A percentile compares a stretch with the other conserved stretches of the same genome.
phyloP scores from a whole-genome alignment of 1,140 invertebrate species.

The Penaeus vannamei region DNA sequence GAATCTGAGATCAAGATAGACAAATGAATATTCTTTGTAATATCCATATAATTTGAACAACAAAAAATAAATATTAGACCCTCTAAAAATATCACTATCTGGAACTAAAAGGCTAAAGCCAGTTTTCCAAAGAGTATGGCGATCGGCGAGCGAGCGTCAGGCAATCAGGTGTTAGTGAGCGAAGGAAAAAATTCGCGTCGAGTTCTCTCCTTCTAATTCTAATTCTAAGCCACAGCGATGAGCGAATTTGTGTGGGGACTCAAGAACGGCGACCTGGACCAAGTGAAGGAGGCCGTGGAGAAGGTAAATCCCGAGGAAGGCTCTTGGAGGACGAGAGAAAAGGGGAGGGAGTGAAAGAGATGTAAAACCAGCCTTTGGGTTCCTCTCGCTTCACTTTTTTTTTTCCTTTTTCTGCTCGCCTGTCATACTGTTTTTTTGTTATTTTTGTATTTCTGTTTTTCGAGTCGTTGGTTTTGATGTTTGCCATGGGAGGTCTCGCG shows the following conservation, averaged over 20 bases:
- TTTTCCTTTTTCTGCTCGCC: too few relatives aligned
- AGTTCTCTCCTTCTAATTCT: background rate
- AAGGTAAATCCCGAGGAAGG: slow-evolving; percentile 77
- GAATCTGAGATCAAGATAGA: background rate
- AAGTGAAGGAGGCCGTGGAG: slow-evolving; percentile 89
- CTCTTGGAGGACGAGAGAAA: too few relatives aligned
- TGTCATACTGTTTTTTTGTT: too few relatives aligned
- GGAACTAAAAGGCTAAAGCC: background rate
- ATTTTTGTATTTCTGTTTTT: too few relatives aligned
- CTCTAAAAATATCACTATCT: background rate
- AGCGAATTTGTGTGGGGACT: slow-evolving; percentile 90
- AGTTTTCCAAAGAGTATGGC: background rate
- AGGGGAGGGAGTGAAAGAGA: too few relatives aligned
- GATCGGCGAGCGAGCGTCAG: background rate
- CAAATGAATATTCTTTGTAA: background rate
- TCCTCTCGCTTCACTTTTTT: background rate
- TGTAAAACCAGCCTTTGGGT: background rate
- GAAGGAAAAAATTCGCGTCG: background rate
- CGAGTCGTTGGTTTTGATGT: too few relatives aligned
- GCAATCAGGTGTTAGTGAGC: slow-evolving; percentile 18
- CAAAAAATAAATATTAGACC: background rate
- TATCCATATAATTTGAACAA: background rate
- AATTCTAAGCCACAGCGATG: slow-evolving; percentile 18
- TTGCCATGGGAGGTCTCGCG: too few relatives aligned
- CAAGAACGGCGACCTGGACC: slow-evolving; percentile 94